Base-by-base conservation (phyloP, 2,113 vertebrate species). In the Apeltes quadracus region DNA sequence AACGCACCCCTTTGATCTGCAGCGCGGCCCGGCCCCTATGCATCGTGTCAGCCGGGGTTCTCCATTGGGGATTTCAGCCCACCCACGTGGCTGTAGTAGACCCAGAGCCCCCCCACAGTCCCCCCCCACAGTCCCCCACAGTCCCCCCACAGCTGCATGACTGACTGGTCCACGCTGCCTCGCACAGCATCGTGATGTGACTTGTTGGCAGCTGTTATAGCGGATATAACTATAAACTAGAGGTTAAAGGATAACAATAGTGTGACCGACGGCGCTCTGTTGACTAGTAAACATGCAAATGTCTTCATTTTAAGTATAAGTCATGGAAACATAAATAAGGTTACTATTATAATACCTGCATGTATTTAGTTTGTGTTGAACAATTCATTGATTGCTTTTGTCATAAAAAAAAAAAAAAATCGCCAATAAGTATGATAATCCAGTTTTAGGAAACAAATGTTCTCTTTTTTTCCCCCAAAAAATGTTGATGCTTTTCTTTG, bases 51-150 rank as follows among this genome's bases (percentile, higher is more conserved):
- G 62, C 43, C 57, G 55, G 51, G 39, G 44, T 46, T 53, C 44
- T 14, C 61, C 55, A 22, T 14, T 59, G 36, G 43, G 78, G 39
- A 34, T 13, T 67, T 50, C 41, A 62, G 58, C 54, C 41, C 62
- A 46, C 65, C 55, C 79, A 86, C 86, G 85, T 86, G 84, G 23
- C 74, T 72, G 70, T 44, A 61, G 61, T 56, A 64, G 75, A 72
- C 48, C 20, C 48, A 58, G 39, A 72, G n/a, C 62, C 27, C 34
- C 34, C 64, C 41, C 54, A 68, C 78, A 7, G 59, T n/a, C n/a
- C 62, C 27, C 34, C 34, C 64, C 41, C 54, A 68, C 78, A 7
- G 59, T n/a, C n/a, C n/a, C n/a, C n/a, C n/a, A n/a, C n/a, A 56
- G 12, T 16, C 8, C 9, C 29, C 7, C 48, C 25, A 5, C 18